Base-by-base conservation (phyloP, 2,113 vertebrate species). In the Nyctibius bracteatus region DNA sequence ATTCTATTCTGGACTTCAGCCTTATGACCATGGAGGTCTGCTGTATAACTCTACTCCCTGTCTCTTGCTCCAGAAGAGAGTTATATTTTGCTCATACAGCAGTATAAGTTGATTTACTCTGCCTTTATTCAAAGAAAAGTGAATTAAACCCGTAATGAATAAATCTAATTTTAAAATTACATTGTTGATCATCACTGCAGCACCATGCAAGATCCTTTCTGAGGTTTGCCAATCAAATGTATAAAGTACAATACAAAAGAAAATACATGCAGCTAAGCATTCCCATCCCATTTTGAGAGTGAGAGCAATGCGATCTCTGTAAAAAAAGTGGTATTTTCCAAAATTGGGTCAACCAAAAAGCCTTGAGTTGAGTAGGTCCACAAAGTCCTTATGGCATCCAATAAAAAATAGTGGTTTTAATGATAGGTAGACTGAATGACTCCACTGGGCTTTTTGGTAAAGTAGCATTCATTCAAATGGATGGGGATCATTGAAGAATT, bases 161-260 rank as follows among this genome's bases (percentile, higher is more conserved):
- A 97, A 96, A 96, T 96, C 91, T 79, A 92, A 97, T 97, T 96
- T 94, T 70, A 80, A 94, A 95, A 96, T 97, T 94, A 96, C 81
- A 37, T 91, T 96, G 94, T 91, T 96, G 70, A 80, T 87, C 77
- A 92, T 95, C 86, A 46, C 66, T 92, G 83, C 58, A 94, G 92
- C 89, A 94, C 63, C 92, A 96, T 92, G 89, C 16, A 27, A 84
- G 84, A 92, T 92, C 49, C 58, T 80, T 87, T 92, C 88, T 84
- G 68, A 94, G 92, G 72, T 86, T 89, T 3, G 3, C 80, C 88
- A 81, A 72, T 87, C 73, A 72, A 75, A 81, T 67, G 31, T 30
- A n/a, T 68, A 17, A 92, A 93, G 88, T 66, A 72, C 71, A 86
- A 44, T 70, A n/a, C 63, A 77, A 81, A 90, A 75, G 62, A 89